phyloP scores from a whole-genome alignment of 2,888 invertebrate genomes.

The Drosophila recens region DNA sequence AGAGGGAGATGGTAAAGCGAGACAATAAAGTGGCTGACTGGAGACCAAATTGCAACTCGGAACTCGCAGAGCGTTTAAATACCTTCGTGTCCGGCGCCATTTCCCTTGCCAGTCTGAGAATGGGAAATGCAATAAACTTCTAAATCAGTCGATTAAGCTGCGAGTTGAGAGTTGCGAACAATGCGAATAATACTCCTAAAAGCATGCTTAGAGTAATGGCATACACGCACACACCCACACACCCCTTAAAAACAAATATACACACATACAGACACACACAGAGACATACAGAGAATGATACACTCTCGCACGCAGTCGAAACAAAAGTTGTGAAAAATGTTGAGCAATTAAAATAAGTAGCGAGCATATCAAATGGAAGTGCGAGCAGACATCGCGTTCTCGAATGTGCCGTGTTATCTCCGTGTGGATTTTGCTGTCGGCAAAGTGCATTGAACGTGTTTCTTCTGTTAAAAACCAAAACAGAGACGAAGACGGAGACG shows the following conservation, averaged over 20 bases:
- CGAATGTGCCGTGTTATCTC: conserved; percentile 43
- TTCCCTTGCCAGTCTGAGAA: conserved; percentile 55
- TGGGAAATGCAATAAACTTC: conserved; percentile 76
- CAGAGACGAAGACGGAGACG: neutral
- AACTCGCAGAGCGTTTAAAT: conserved; percentile 67
- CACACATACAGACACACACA: conserved; percentile 4
- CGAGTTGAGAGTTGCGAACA: conserved; percentile 59
- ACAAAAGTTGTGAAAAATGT: conserved; percentile 71
- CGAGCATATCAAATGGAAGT: conserved; percentile 38
- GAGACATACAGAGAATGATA: neutral
- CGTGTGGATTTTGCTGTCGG: conserved; percentile 60
- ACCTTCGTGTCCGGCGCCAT: conserved; percentile 74
- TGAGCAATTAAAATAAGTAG: conserved; percentile 78
- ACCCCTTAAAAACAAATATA: neutral
- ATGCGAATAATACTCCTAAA: conserved; percentile 56
- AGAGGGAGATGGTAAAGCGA: conserved; percentile 15
- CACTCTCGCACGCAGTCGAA: conserved; percentile 33
- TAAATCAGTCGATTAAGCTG: conserved; percentile 79
- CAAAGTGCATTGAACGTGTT: conserved; percentile 40
- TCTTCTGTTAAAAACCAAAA: conserved; percentile 40
- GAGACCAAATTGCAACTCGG: conserved; percentile 48
- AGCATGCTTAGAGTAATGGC: conserved; percentile 45
- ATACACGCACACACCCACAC: conserved; percentile 16
- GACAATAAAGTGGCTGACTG: conserved; percentile 60
- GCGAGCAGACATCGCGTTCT: conserved; percentile 19